phyloP scores from a whole-genome alignment of 2,888 invertebrate species.

The Macrosiphum euphorbiae region DNA sequence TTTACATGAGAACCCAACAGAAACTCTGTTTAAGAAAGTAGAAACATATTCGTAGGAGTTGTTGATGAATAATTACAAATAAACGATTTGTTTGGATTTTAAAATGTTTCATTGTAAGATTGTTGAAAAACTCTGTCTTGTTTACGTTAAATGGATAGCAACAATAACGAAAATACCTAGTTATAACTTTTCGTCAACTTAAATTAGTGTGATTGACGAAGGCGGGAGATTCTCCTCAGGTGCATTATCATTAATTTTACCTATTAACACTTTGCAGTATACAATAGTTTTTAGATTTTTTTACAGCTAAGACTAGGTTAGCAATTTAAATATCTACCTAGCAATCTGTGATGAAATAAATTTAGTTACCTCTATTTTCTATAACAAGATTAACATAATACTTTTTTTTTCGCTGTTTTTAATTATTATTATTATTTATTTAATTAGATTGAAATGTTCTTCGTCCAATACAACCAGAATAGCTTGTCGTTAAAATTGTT shows the following conservation, averaged over 20 bases:
- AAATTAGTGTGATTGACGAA: not conserved
- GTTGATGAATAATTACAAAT: not conserved
- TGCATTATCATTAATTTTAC: not conserved
- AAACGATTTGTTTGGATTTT: not conserved
- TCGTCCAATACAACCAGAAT: conserved; percentile 35
- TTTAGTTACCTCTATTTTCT: not conserved
- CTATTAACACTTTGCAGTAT: not conserved
- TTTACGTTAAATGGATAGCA: not conserved
- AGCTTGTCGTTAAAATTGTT: conserved; percentile 41
- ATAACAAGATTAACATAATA: not conserved
- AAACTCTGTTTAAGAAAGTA: not conserved
- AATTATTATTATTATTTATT: not conserved
- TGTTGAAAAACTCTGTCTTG: not conserved
- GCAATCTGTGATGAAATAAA: not conserved
- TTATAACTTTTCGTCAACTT: not conserved
- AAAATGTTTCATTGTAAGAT: not conserved
- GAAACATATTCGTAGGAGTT: not conserved
- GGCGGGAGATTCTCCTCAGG: not conserved
- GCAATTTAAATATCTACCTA: not conserved
- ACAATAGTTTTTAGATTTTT: not conserved
- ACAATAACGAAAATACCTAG: not conserved
- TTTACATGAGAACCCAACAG: not conserved
- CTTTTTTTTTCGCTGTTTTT: not conserved
- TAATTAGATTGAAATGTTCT: conserved; percentile 61
- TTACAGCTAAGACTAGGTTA: not conserved